Percentiles rank a stretch among this genome's conserved stretches.
phyloP scores from a whole-genome alignment of 2,113 vertebrate genomes.

The Brachionichthys hirsutus region DNA sequence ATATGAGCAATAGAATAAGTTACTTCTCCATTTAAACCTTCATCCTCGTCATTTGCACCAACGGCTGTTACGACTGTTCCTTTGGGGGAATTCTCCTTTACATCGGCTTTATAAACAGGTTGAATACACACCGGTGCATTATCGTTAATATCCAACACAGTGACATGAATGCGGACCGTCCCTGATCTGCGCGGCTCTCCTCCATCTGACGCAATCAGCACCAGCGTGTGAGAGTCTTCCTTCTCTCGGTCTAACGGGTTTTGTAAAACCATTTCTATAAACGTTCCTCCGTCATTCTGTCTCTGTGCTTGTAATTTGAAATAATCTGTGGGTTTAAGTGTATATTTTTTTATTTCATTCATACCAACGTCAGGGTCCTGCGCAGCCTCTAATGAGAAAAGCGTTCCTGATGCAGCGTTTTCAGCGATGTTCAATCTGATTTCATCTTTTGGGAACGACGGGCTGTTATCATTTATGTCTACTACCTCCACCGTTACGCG shows the following conservation, averaged over 20 bases:
- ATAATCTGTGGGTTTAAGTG: constrained; percentile 47
- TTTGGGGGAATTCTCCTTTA: constrained; percentile 54
- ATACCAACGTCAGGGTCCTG: constrained; percentile 69
- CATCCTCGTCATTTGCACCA: constrained; percentile 61
- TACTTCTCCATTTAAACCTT: no score
- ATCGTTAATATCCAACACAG: constrained; percentile 73
- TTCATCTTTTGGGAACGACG: constrained; percentile 57
- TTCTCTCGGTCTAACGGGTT: constrained; percentile 69
- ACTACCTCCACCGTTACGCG: constrained; percentile 68
- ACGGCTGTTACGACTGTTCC: constrained; percentile 59
- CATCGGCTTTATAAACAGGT: constrained; percentile 64
- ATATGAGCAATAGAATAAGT: no score
- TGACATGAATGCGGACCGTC: constrained; percentile 62
- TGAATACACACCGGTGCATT: constrained; percentile 70
- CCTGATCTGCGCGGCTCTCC: constrained; percentile 72
- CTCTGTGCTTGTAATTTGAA: constrained; percentile 67
- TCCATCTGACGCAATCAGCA: constrained; percentile 70
- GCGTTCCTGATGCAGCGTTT: constrained; percentile 26
- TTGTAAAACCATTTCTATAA: constrained; percentile 69
- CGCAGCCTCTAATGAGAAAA: constrained; percentile 62
- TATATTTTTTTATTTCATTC: constrained; percentile 69
- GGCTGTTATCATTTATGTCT: constrained; percentile 76
- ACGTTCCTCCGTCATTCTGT: constrained; percentile 37
- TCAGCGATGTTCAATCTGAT: constrained; percentile 62
- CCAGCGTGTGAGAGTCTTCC: constrained; percentile 51